Evolutionary conservation across 2,797 vertebrate species (phyloP).

Genomic region (Enteromius radiatus): DNA sequence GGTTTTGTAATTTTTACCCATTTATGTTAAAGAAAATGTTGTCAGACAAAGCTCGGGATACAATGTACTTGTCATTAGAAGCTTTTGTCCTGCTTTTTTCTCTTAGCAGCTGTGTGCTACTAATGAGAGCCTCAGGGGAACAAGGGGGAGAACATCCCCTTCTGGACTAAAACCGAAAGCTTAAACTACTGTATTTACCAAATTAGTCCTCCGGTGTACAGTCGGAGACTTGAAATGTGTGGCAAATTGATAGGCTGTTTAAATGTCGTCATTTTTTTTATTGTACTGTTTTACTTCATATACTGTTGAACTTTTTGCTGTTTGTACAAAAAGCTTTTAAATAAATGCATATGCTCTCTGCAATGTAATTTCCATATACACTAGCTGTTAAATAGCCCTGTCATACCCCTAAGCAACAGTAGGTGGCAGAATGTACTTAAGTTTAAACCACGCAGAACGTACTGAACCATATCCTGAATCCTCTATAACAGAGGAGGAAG

Average conservation of each 20-base stretch:
- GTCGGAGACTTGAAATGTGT: not conserved
- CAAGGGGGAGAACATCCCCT: conserved; percentile 45
- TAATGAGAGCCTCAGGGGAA: conserved; percentile 62
- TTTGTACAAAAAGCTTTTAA: not conserved
- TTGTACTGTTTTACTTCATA: not conserved
- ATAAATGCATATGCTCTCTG: not conserved
- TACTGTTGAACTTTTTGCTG: not conserved
- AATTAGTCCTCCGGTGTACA: not conserved
- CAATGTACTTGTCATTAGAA: not conserved
- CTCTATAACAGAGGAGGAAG: not conserved
- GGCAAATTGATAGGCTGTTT: not conserved
- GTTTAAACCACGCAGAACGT: conserved; percentile 10
- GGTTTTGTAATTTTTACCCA: not conserved
- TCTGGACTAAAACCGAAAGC: conserved; percentile 36
- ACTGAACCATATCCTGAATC: not conserved
- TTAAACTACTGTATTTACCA: not conserved
- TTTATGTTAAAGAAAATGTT: not conserved
- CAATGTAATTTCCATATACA: not conserved
- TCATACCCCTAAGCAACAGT: not conserved
- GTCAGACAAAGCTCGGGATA: not conserved
- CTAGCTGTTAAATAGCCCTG: not conserved
- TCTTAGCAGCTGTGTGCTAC: conserved; percentile 52
- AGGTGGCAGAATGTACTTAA: conserved; percentile 23
- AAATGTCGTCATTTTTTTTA: not conserved
- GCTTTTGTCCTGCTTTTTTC: conserved; percentile 5